Conservation (phyloP, 1,140 invertebrate species). For the Coelopa frigida region DNA sequence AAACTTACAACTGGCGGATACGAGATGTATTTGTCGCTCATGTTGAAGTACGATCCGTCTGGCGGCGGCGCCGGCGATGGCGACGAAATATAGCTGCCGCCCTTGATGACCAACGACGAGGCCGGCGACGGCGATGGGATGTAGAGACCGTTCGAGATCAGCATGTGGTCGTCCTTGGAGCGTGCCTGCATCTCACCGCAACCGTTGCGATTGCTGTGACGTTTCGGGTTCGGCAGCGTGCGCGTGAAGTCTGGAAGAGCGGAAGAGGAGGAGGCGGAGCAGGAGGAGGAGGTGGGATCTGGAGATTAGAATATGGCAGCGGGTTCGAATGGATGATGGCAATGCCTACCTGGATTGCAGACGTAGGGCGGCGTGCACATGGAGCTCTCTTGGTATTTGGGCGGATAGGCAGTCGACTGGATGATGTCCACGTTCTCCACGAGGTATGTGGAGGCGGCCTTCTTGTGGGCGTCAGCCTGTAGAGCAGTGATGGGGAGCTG, state of each 20-base stretch:
- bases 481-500: slow-evolving; percentile 41
- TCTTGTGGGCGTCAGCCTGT: slow-evolving; percentile 41
- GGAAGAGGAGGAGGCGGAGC: too few species aligned
- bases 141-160: slow-evolving; percentile 36
- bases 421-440: slow-evolving; percentile 41
- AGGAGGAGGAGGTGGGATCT: too few species aligned
- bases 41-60: slow-evolving; percentile 72
- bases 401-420: slow-evolving; percentile 37
- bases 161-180: slow-evolving; percentile 38
- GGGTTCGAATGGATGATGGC: too few species aligned
- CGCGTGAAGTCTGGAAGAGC: slow-evolving; percentile 29
- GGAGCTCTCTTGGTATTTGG: slow-evolving; percentile 41
- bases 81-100: slow-evolving; percentile 44
- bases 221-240: slow-evolving; percentile 36
- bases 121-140: slow-evolving; percentile 38
- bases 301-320: too few species aligned
- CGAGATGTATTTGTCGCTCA: slow-evolving; percentile 65
- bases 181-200: slow-evolving; percentile 25
- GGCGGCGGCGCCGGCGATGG: slow-evolving; percentile 64
- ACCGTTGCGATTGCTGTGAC: slow-evolving; percentile 35
- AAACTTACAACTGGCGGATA: slow-evolving; percentile 54
- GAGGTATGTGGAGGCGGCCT: slow-evolving; percentile 37
- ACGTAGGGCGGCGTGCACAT: slow-evolving; percentile 39
- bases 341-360: too few species aligned
- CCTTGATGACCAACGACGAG: slow-evolving; percentile 39